Evolutionary conservation across 2,113 vertebrate genomes (phyloP), one percentile per base, ranked within the genome.

Genomic region (Burhinus bistriatus): DNA sequence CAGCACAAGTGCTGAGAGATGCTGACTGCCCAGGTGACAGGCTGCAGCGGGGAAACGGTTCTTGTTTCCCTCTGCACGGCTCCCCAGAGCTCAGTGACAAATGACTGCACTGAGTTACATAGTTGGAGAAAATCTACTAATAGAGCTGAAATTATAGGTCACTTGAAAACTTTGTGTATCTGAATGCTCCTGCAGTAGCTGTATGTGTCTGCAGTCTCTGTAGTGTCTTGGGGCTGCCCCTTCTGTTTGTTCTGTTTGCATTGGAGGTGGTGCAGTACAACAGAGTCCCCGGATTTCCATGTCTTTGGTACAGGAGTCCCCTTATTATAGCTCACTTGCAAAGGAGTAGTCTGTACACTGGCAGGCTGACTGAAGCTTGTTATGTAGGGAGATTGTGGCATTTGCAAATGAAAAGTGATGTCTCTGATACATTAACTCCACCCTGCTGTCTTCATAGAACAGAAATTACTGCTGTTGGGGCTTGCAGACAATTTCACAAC

Each of bases 1-100:
- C 95, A 95, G 96, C n/a, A 13, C 72, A 93, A 96, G 92, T 93
- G 96, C 95, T 97, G 97, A 97, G 94, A 96, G 97, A 96, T 95
- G 76, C 89, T 92, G 95, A 69, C 93, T 88, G 89, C 78, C 89
- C 94, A 95, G 93, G 96, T 96, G 95, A 96, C 95, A 94, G 91
- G 68, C 81, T 86, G 93, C 71, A 84, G 95, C 6, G 0, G 88
- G 58, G 90, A 84, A 94, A 87, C 2, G 1, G 49, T 90, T 92
- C 87, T 86, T 73, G 71, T 96, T 97, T 94, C 87, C 68, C 80
- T 69, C 79, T 87, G 89, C 65, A 95, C 1, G 29, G 78, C 83
- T 97, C 92, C 96, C 97, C 81, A 76, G 96, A 91, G 95, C 85
- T 95, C 95, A 49, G 65, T 96, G 95, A 97, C 93, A 97, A 95